A percentile compares a stretch with the other conserved stretches of the same genome.
Evolutionary conservation across 1,140 invertebrate genomes (phyloP).

Genomic region (Drosophila teissieri): DNA sequence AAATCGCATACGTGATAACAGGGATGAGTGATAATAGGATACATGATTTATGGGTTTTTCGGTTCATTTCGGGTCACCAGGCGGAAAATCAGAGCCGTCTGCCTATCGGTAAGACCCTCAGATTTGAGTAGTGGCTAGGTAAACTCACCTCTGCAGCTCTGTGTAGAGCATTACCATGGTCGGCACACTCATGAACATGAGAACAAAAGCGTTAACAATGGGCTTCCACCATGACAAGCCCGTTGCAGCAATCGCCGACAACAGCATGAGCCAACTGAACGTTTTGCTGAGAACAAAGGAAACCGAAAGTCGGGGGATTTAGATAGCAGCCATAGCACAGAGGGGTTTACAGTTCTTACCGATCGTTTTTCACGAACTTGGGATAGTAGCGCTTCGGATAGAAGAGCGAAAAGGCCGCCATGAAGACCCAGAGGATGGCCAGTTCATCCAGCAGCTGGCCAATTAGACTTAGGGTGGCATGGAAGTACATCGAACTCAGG

Average conservation of each 20-base stretch:
- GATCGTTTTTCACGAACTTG: constrained; percentile 87
- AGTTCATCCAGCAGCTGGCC: constrained; percentile 92
- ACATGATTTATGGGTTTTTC: constrained; percentile 40
- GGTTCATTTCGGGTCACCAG: constrained; percentile 23
- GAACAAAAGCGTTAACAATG: constrained; percentile 90
- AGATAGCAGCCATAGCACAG: constrained; percentile 4
- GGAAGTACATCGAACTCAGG: constrained; percentile 92
- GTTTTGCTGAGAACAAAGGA: constrained; percentile 83
- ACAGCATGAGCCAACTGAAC: constrained; percentile 86
- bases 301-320: constrained; percentile 28
- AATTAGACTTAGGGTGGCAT: constrained; percentile 92
- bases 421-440: constrained; percentile 92
- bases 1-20: constrained; percentile 21
- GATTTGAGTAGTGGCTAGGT: not conserved
- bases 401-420: constrained; percentile 90
- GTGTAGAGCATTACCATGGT: constrained; percentile 88
- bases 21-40: constrained; percentile 50
- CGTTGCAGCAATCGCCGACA: constrained; percentile 88
- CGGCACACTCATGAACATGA: constrained; percentile 91
- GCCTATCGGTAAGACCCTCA: constrained; percentile 28
- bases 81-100: constrained; percentile 28
- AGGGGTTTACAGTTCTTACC: constrained; percentile 85
- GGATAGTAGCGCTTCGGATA: constrained; percentile 90
- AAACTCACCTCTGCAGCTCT: constrained; percentile 88
- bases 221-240: constrained; percentile 90